A percentile compares a stretch with the other conserved stretches of the same genome.
Conservation (phyloP, 2,113 vertebrate species). For the Ovibos moschatus region DNA sequence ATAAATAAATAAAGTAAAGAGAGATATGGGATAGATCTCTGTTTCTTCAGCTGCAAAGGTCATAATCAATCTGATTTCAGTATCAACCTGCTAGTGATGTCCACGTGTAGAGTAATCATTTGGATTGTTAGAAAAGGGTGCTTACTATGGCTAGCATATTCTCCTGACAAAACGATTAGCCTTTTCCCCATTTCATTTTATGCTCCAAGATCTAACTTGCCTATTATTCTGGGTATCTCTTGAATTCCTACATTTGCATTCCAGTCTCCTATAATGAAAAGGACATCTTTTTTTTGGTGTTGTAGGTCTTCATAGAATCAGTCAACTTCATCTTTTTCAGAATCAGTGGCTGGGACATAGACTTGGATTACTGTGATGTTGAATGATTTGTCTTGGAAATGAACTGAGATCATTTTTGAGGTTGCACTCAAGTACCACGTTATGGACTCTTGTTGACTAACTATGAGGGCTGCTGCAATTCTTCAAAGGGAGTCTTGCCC, state of each 20-base stretch:
- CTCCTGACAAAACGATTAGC: not conserved
- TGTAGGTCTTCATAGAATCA: not conserved
- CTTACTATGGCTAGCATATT: not conserved
- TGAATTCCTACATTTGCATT: not conserved
- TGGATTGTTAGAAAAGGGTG: not conserved
- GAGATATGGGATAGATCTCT: not conserved
- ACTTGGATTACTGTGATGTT: not conserved
- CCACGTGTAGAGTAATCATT: not conserved
- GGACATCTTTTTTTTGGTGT: not conserved
- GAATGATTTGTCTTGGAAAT: not conserved
- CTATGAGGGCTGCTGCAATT: not conserved
- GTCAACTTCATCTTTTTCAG: not conserved
- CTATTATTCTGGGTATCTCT: not conserved
- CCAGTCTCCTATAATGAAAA: not conserved
- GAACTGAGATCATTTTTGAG: not conserved
- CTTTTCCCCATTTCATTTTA: not conserved
- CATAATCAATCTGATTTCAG: not conserved
- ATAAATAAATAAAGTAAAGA: not conserved
- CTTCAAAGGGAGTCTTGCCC: not conserved
- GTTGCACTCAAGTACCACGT: rapidly evolving
- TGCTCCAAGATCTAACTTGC: not conserved
- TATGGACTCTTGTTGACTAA: not conserved
- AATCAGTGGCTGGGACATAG: not conserved
- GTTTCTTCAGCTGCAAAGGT: not conserved
- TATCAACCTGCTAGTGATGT: not conserved